Conservation (phyloP, 2,797 vertebrate genomes). For the Phrynocephalus guinanensis region DNA sequence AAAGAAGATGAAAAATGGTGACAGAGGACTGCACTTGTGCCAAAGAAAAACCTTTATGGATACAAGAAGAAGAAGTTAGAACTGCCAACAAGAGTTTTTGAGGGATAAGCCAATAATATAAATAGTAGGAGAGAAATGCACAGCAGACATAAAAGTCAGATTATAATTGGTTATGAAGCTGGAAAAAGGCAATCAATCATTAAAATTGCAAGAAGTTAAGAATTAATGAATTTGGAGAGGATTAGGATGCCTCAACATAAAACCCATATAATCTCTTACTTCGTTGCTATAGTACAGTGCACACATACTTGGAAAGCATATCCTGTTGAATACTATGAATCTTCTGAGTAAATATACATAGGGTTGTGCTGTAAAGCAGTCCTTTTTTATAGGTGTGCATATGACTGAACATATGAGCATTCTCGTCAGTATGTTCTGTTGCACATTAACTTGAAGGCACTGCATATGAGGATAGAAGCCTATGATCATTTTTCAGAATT, state of each 20-base stretch:
- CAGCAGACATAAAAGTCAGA: not conserved
- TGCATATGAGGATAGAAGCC: not conserved
- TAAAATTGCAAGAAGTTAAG: not conserved
- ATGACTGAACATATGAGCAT: not conserved
- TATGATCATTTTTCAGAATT: not conserved
- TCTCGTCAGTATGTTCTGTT: not conserved
- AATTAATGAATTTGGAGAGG: not conserved
- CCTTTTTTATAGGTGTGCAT: not conserved
- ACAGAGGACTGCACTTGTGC: not conserved
- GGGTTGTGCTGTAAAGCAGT: not conserved
- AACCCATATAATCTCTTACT: no score
- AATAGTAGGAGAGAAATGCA: not conserved
- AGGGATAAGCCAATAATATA: not conserved
- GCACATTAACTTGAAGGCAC: not conserved
- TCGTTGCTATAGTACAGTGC: not conserved
- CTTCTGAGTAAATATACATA: not conserved
- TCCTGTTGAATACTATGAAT: not conserved
- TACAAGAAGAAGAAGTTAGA: not conserved
- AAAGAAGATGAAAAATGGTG: not conserved
- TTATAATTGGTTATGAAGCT: not conserved
- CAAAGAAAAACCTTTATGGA: not conserved
- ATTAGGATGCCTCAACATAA: not conserved
- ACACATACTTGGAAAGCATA: not conserved
- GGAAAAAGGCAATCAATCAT: not conserved
- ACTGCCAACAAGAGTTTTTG: not conserved